Evolutionary conservation across 2,797 vertebrate genomes (phyloP).

Genomic region (Remorina albescens): DNA sequence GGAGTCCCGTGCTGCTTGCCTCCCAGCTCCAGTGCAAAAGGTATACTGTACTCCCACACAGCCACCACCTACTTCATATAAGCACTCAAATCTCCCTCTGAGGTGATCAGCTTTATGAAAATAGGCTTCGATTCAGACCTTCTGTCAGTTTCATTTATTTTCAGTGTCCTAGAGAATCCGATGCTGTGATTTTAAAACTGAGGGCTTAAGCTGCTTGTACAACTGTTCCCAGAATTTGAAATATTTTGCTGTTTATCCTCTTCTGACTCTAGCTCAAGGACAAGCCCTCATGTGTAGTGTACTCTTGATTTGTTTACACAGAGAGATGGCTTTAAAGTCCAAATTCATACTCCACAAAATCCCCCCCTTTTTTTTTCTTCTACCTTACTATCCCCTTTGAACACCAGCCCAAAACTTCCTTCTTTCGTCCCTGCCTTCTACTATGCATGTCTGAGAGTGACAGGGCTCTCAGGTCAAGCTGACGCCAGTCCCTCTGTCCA

Average conservation of each 20-base stretch:
- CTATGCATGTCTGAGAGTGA: constrained; percentile 64
- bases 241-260: constrained; percentile 66
- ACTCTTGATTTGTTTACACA: constrained; percentile 69
- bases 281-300: constrained; percentile 56
- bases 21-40: constrained; percentile 13
- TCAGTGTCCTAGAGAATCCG: constrained; percentile 42
- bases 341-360: constrained; percentile 56
- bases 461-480: constrained; percentile 74
- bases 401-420: constrained; percentile 45
- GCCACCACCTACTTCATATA: constrained; percentile 30
- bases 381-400: constrained; percentile 40
- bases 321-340: constrained; percentile 68
- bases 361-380: constrained; percentile 7
- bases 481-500: constrained; percentile 60
- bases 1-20: constrained; percentile 48
- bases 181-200: constrained; percentile 54
- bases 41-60: constrained; percentile 32
- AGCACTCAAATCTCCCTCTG: constrained; percentile 36
- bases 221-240: constrained; percentile 55
- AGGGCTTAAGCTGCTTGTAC: constrained; percentile 49
- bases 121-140: constrained; percentile 57
- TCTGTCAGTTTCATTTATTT: constrained; percentile 60
- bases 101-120: constrained; percentile 56
- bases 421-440: constrained; percentile 19
- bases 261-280: constrained; percentile 66